Base-by-base conservation (phyloP, 2,113 vertebrate species). In the Zosterops borbonicus region DNA sequence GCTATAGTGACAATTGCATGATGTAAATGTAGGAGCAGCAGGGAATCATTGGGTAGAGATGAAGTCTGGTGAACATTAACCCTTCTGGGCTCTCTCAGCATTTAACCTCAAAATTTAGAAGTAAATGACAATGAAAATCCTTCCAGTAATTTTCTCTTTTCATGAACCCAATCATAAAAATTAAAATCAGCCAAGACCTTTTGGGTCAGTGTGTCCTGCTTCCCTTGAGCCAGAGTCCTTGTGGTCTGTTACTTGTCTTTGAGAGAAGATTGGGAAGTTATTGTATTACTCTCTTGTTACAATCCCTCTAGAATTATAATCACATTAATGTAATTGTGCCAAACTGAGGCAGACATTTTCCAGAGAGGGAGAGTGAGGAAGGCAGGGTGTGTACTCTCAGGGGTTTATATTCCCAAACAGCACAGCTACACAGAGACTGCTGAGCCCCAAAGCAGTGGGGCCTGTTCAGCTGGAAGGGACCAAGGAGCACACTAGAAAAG, bases 61-160 rank as follows among this genome's bases (percentile, higher is more conserved):
- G 74, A 89, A 81, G 74, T 94, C 70, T 63, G 27, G 52, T 91
- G 68, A 95, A 78, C 9, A 22, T 95, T 95, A 96, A 95, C 94
- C 68, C 90, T 97, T 95, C 53, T 49, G 35, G 59, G 59, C 53
- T 94, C 56, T 77, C 59, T 81, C 92, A 82, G 89, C 41, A 65
- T 89, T 94, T 91, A 63, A 70, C 83, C 31, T 20, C 37, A 83
- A 65, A 29, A 29, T 81, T 76, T 41, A 31, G 47, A 78, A 60
- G 80, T 80, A 89, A 92, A 93, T 87, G 31, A 79, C 91, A 90
- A 93, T 42, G 24, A 91, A 96, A 89, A 87, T 70, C 53, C 14
- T 89, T 76, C 41, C 27, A 70, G 84, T 83, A 59, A 52, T 95
- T 95, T 93, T 81, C 41, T 90, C 22, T 80, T 87, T 24, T 53